Evolutionary conservation across 2,888 invertebrate species (phyloP), one percentile per base, ranked within the genome.

Genomic region (Microdon myrmicae): DNA sequence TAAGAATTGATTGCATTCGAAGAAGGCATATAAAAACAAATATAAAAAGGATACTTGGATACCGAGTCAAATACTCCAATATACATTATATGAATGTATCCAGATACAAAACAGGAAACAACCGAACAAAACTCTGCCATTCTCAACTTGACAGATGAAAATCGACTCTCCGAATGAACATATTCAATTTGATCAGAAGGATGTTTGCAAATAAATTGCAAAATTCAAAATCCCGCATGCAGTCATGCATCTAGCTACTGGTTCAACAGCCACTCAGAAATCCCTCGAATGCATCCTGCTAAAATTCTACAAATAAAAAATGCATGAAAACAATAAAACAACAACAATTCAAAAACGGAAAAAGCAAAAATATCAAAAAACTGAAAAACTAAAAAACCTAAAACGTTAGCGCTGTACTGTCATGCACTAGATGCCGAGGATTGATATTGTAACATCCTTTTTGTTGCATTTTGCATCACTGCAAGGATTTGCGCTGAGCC

Each of bases 141-240:
- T 64, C 64, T 67, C 67, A 67, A 68, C 67, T 68, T 67, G 68
- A 68, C 68, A 68, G 67, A 66, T 67, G 67, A 68, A 68, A 68
- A 68, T 67, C 67, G 67, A 66, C 68, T 67, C 67, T 56, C 59
- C 58, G 58, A 59, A 68, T 68, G 67, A 68, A 68, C 67, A 67
- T 68, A 68, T 68, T 68, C 68, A 68, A 68, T 68, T 68, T 68
- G 68, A 67, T 67, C 54, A 51, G 64, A 58, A 67, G 56, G 64
- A 68, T 68, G 64, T 68, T 67, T 67, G 59, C 51, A 66, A 68
- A 68, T 68, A 68, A 68, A 68, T 68, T 68, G 68, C 67, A 67
- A 64, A 64, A 64, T 64, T 64, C 64, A 64, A 64, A 64, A 64
- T 64, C 56, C 64, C 51, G 58, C 53, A 64, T 64, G 58, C 64